These are phyloP conservation scores for Sula dactylatra DNA, from an alignment of 2,113 vertebrate genomes.

Conservation along the genomic window DNA sequence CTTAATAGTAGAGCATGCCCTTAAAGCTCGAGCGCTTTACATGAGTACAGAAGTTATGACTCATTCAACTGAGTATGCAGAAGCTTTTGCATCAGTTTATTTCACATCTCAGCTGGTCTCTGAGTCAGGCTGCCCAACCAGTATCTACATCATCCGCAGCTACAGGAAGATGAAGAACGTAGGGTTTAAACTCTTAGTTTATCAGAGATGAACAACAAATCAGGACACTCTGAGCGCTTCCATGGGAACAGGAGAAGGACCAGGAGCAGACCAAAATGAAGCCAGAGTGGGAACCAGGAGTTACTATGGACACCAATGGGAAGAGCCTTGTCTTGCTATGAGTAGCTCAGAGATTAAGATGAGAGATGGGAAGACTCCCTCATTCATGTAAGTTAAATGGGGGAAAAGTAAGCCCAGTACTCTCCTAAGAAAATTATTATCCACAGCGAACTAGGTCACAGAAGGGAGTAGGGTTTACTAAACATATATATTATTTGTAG, in stretches of 20 bases:
- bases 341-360: not conserved
- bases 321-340: not conserved
- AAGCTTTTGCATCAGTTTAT: not conserved
- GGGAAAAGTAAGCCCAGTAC: not conserved
- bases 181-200: not conserved
- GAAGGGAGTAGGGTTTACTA: not conserved
- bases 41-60: not conserved
- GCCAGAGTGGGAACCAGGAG: not conserved
- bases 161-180: not conserved
- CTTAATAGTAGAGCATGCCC: not conserved
- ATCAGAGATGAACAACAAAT: not conserved
- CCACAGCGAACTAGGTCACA: not conserved
- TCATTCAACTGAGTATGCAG: not conserved
- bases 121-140: not conserved
- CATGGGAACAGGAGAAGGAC: not conserved
- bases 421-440: not conserved
- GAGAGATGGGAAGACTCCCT: not conserved
- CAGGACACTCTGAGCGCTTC: not conserved
- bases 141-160: too few relatives aligned
- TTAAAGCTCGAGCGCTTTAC: not conserved
- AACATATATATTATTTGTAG: not conserved
- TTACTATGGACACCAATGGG: fast-evolving
- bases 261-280: not conserved
- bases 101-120: not conserved
- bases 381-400: not conserved